Evolutionary conservation across 2,888 invertebrate genomes (phyloP).

Genomic region (Pristionchus maxplancki): DNA sequence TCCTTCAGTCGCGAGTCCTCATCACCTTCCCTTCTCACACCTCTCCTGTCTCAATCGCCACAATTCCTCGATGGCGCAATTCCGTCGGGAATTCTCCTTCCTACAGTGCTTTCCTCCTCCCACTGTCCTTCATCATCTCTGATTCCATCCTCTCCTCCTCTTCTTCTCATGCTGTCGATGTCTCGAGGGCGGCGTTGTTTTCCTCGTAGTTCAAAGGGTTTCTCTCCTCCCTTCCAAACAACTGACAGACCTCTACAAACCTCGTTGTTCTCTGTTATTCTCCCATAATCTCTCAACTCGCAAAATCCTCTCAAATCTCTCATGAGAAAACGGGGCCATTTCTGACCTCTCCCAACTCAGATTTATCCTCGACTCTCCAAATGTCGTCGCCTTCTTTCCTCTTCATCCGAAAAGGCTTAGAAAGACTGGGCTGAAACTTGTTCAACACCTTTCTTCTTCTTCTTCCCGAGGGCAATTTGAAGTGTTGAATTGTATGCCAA

Average conservation of each 20-base stretch:
- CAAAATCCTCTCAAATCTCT: background rate
- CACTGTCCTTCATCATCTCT: background rate
- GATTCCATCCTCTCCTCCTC: background rate
- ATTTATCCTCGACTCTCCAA: background rate
- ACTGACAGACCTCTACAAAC: background rate
- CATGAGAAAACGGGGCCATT: background rate
- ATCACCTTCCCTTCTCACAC: background rate
- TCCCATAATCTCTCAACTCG: slow-evolving; percentile 10
- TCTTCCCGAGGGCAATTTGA: slow-evolving; percentile 12
- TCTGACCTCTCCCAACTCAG: background rate
- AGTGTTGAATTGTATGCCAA: background rate
- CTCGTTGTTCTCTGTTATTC: slow-evolving; percentile 10
- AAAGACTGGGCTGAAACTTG: background rate
- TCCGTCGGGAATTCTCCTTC: background rate
- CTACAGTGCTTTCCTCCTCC: background rate
- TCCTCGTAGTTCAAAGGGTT: background rate
- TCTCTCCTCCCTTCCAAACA: background rate
- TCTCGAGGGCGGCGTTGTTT: background rate
- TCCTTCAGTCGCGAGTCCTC: background rate
- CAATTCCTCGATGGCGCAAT: background rate
- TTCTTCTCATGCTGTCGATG: background rate
- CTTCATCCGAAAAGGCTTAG: background rate
- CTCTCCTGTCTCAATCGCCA: background rate
- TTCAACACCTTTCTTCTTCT: slow-evolving; percentile 22
- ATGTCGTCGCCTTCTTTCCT: background rate